Base-by-base conservation (phyloP, 1,140 invertebrate genomes). In the Ceratina japonica region DNA sequence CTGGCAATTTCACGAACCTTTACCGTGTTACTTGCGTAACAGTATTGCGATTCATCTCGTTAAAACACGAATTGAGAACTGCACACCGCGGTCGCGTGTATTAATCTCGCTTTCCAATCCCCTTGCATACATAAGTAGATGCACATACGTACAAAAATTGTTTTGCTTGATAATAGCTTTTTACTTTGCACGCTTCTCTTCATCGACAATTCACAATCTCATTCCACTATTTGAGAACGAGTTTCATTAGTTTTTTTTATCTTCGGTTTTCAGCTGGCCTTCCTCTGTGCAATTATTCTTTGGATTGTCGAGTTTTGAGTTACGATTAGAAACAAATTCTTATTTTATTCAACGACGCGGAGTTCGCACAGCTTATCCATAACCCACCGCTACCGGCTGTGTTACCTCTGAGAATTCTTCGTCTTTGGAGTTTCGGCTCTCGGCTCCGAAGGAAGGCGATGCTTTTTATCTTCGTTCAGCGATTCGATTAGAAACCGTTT, bases 211-310 rank as follows among this genome's bases (percentile, higher is more conserved):
- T 44, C 0, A 24, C 51, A n/a, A 54, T 63, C 52, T 63, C 52
- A 56, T 31, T 44, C 37, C 37, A 44, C 37, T 44, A 44, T 44
- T 44, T 54, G 31, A 79, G 24, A 22, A 52, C 54, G 71, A 84
- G 73, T 84, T 72, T 63, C 24, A 84, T 62, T 83, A 31, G 77
- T 84, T 58, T 84, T 81, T 64, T 84, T 85, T 85, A 75, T 85
- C 82, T 85, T 85, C 52, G 74, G 83, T 85, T 85, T 85, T 84
- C 82, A 84, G 83, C 69, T 74, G 82, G 77, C 72, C 68, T 78
- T 44, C 22, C 63, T 22, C 59, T 62, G 22, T 59, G 63, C 58
- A 69, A 81, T 80, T 81, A 81, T 73, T 61, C 66, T 63, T 84
- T 63, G 74, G 74, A 69, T 63, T 44, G 59, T 65, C 58, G 58